Conservation (phyloP, 2,113 vertebrate genomes). For the Zeus faber region DNA sequence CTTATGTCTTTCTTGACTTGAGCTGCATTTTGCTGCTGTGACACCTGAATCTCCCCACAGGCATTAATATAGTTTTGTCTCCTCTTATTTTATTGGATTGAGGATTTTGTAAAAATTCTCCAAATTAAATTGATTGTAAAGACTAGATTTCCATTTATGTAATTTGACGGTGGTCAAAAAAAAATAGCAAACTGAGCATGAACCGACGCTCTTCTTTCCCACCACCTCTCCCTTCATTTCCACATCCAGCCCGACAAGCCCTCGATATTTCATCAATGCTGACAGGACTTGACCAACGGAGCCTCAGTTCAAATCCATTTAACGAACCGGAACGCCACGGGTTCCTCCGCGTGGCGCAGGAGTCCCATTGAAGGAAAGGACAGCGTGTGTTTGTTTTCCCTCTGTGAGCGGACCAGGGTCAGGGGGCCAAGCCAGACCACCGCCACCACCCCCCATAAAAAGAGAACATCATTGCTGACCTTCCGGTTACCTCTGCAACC, state of each 20-base stretch:
- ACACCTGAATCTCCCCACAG: too few relatives aligned
- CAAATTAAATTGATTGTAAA: too few relatives aligned
- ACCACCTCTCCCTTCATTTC: too few relatives aligned
- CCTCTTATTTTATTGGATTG: too few relatives aligned
- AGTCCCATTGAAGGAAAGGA: conserved; percentile 44
- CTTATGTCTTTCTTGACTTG: too few relatives aligned
- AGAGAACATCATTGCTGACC: conserved; percentile 35
- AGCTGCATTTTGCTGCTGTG: too few relatives aligned
- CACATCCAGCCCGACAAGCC: background rate
- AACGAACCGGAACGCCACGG: conserved; percentile 45
- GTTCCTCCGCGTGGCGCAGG: conserved; percentile 35
- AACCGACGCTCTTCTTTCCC: too few relatives aligned
- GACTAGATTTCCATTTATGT: too few relatives aligned
- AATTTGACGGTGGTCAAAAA: too few relatives aligned
- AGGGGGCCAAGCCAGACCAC: conserved; percentile 35
- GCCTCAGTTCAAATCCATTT: conserved; percentile 46
- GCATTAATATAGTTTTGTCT: too few relatives aligned
- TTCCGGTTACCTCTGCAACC: conserved; percentile 27
- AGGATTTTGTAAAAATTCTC: too few relatives aligned
- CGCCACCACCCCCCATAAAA: conserved; percentile 35
- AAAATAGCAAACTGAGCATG: too few relatives aligned
- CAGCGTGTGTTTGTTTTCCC: conserved; percentile 58
- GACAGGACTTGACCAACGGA: conserved; percentile 42
- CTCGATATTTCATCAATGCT: conserved; percentile 8
- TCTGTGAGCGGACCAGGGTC: conserved; percentile 40